Percentiles rank a stretch among this genome's conserved stretches.
Evolutionary conservation across 2,888 invertebrate genomes (phyloP).

Genomic region (Erebia palarica): DNA sequence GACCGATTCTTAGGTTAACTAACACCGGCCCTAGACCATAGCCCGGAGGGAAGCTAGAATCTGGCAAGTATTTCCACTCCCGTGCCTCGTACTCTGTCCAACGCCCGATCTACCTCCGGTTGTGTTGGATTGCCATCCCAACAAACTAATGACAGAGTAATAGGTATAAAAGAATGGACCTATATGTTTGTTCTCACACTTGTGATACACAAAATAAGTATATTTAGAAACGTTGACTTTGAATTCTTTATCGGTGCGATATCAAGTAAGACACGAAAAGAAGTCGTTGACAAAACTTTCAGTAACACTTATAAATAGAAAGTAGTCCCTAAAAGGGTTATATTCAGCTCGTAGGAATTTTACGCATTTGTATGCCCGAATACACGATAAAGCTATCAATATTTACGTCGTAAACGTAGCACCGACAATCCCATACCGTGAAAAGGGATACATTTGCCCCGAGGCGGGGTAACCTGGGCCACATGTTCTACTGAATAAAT

Average conservation of each 20-base stretch:
- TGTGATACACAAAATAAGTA: too few relatives aligned
- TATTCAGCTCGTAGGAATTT: conserved; percentile 19
- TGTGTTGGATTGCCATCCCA: too few relatives aligned
- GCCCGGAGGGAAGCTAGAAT: too few relatives aligned
- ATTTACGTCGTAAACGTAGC: conserved; percentile 44
- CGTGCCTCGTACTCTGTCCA: too few relatives aligned
- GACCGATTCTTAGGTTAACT: too few relatives aligned
- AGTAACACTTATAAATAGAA: background rate
- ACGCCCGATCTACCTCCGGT: too few relatives aligned
- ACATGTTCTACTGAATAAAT: conserved; percentile 28
- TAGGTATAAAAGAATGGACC: too few relatives aligned
- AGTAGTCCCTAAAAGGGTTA: conserved; percentile 28
- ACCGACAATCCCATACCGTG: conserved; percentile 40
- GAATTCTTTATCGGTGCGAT: background rate
- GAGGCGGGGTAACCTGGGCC: conserved; percentile 35
- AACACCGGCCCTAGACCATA: too few relatives aligned
- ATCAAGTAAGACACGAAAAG: background rate
- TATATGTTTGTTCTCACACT: too few relatives aligned
- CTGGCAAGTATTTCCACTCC: too few relatives aligned
- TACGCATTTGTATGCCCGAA: conserved; percentile 37
- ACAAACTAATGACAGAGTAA: too few relatives aligned
- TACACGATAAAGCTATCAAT: conserved; percentile 45
- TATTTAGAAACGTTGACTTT: too few relatives aligned
- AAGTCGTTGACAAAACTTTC: background rate
- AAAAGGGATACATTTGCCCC: conserved; percentile 48